Base-by-base conservation (phyloP, 2,888 invertebrate species). In the Aporophyla lueneburgensis region DNA sequence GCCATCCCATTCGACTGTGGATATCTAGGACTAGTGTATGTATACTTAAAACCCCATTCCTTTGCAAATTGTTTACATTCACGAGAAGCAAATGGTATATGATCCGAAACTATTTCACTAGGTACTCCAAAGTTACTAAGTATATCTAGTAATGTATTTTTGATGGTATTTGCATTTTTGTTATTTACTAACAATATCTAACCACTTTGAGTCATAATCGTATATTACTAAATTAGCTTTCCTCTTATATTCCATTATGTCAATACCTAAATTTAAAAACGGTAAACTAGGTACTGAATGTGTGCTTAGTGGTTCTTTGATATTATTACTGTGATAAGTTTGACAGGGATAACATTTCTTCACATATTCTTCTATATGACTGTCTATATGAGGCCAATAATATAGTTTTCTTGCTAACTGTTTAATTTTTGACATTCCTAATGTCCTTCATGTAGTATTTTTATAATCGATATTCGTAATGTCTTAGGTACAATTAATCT, bases 241-340 rank as follows among this genome's bases (percentile, higher is more conserved):
- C 1, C 24, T 80, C 58, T 70, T 78, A 46, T 73, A 75, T n/a
- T 87, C 83, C 79, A 80, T 78, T 9, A 81, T 85, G 61, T 58
- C 24, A 58, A 58, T 27, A 58, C 24, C 56, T 58, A 58, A 5
- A 24, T 62, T 54, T n/a, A 54, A 54, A 54, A 54, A 54, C n/a
- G 54, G 54, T 54, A 56, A 24, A 56, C 56, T 56, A 46, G 63
- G 46, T 19, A 46, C 24, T 24, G n/a, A 63, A 81, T 81, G 85
- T 46, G 68, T 12, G 19, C 81, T n/a, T 3, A 84, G 53, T 54
- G 87, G 78, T 69, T 85, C 84, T 70, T 85, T 81, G 61, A 81
- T 53, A 40, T 84, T 79, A 73, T 80, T 86, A 67, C 76, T 86
- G 68, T 86, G 77, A 78, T 84, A 86, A 43, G 83, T 83, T 81